Conservation (phyloP, 1,140 invertebrate species). For the Bombus fervidus region DNA sequence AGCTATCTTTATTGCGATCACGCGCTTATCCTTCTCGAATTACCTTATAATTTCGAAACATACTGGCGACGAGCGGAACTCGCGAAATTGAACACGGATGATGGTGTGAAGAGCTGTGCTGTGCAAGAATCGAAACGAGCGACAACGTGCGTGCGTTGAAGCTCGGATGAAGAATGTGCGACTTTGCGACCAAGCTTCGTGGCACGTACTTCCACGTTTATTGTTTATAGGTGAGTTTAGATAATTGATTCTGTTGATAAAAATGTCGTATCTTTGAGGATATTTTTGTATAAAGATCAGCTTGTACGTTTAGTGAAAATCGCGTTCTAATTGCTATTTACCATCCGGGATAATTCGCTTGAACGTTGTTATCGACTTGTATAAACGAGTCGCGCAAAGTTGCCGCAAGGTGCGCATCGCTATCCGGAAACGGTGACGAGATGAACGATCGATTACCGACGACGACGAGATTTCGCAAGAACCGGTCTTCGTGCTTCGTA, state of each 20-base stretch:
- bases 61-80: background rate
- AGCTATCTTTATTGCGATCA: background rate
- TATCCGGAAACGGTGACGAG: background rate
- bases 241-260: conserved; percentile 15
- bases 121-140: no score
- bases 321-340: background rate
- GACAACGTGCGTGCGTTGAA: background rate
- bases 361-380: background rate
- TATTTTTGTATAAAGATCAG: conserved; percentile 56
- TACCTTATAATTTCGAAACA: no score
- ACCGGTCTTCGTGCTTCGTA: background rate
- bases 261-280: conserved; percentile 58
- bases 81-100: background rate
- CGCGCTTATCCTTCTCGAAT: background rate
- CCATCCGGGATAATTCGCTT: background rate
- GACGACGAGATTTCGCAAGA: background rate
- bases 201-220: background rate
- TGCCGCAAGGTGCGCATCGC: background rate
- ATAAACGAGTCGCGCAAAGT: background rate
- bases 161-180: no score
- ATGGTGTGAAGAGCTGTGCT: background rate
- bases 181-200: background rate
- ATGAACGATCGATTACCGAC: background rate
- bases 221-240: conserved; percentile 26
- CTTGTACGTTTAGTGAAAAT: conserved; percentile 1